Conservation (phyloP, 2,888 invertebrate genomes). For the Sesia bembeciformis region DNA sequence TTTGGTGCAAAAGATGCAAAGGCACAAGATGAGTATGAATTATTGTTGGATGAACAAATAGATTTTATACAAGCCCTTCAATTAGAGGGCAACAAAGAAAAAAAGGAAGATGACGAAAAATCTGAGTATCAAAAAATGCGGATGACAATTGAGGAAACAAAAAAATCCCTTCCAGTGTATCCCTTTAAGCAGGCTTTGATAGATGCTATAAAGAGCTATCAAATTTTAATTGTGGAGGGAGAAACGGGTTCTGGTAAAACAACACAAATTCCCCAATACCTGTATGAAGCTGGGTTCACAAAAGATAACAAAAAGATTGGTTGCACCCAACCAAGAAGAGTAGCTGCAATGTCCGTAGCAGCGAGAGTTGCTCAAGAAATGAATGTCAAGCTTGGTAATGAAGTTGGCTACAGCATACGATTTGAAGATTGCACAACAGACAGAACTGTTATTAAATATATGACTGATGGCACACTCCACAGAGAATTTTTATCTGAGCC, state of each 20-base stretch:
- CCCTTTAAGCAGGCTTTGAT: slow-evolving; percentile 93
- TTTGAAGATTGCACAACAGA: slow-evolving; percentile 99
- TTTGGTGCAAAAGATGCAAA: slow-evolving; percentile 94
- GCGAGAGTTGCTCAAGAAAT: slow-evolving; percentile 98
- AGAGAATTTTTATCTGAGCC: slow-evolving; percentile 98
- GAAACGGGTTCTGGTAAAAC: slow-evolving; percentile 99
- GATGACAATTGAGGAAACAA: slow-evolving; percentile 91
- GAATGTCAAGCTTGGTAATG: slow-evolving; percentile 95
- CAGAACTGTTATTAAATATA: slow-evolving; percentile 96
- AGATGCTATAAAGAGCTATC: slow-evolving; percentile 91
- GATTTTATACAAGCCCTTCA: slow-evolving; percentile 95
- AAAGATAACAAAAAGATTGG: slow-evolving; percentile 91
- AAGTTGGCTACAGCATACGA: slow-evolving; percentile 92
- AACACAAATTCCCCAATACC: slow-evolving; percentile 98
- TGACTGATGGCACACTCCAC: slow-evolving; percentile 99
- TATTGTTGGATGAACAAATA: slow-evolving; percentile 96
- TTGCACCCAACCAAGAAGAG: slow-evolving; percentile 97
- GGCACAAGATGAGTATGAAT: slow-evolving; percentile 88
- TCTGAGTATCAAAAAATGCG: slow-evolving; percentile 80
- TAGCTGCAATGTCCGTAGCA: slow-evolving; percentile 99
- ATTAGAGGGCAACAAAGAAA: slow-evolving; percentile 80
- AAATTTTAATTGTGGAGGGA: slow-evolving; percentile 96
- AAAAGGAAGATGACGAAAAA: slow-evolving; percentile 76
- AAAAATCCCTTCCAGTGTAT: slow-evolving; percentile 93
- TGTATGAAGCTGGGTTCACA: slow-evolving; percentile 94